Evolutionary conservation across 2,113 vertebrate species (phyloP).

Genomic region (Saccopteryx bilineata): DNA sequence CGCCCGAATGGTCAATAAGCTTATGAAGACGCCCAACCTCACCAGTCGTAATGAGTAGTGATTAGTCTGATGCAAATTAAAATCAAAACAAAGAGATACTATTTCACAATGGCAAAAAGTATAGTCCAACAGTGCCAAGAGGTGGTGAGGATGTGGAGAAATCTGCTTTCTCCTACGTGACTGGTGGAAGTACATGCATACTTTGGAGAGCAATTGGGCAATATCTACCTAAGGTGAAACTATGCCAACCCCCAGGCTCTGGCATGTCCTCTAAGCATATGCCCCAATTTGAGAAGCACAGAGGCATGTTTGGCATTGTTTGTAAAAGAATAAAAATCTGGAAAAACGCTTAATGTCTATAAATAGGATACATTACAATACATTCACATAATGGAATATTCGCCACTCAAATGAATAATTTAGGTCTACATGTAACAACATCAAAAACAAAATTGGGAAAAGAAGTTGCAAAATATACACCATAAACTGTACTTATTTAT

Average conservation of each 20-base stretch:
- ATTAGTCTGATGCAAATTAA: background rate
- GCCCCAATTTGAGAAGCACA: background rate
- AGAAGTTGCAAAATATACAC: conserved; percentile 13
- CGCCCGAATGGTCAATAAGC: background rate
- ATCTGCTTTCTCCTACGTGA: background rate
- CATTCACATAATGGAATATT: background rate
- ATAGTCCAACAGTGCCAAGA: background rate
- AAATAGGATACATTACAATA: background rate
- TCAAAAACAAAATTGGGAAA: background rate
- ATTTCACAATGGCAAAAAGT: conserved; percentile 43
- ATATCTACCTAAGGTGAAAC: background rate
- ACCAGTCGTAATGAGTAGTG: background rate
- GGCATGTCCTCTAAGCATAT: background rate
- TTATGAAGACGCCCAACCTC: background rate
- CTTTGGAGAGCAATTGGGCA: background rate
- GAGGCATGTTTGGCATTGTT: background rate
- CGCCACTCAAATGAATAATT: conserved; percentile 10
- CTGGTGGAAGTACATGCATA: accelerated
- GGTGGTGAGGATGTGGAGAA: background rate
- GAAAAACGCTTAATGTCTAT: background rate
- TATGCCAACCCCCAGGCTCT: background rate
- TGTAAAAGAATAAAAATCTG: background rate
- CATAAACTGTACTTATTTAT: conserved; percentile 1
- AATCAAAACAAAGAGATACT: background rate
- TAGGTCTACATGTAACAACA: background rate